These are phyloP conservation scores for Leptopterna dolabrata DNA, from an alignment of 2,888 invertebrate species.

Conservation along the genomic window DNA sequence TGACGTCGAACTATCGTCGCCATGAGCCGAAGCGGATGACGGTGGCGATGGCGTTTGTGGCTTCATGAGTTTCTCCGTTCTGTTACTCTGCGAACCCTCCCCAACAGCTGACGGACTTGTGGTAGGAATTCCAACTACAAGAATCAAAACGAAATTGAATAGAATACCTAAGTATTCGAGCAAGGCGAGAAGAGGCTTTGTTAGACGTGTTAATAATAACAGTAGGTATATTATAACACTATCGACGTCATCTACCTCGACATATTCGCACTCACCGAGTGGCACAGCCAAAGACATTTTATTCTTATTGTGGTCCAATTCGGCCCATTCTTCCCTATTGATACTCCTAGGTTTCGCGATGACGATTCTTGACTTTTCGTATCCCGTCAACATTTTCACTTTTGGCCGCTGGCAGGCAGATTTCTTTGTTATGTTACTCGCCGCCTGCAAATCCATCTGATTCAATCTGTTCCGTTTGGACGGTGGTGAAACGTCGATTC, in stretches of 20 bases:
- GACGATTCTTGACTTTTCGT: background rate
- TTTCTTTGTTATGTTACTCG: background rate
- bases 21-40: background rate
- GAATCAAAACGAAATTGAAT: too few relatives aligned
- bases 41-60: background rate
- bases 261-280: too few relatives aligned
- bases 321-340: background rate
- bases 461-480: background rate
- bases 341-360: background rate
- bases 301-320: background rate
- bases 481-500: background rate
- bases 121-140: too few relatives aligned
- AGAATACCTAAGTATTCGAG: too few relatives aligned
- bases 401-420: background rate
- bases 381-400: constrained; percentile 4
- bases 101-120: too few relatives aligned
- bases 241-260: too few relatives aligned
- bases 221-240: too few relatives aligned
- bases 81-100: too few relatives aligned
- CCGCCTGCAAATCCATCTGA: background rate
- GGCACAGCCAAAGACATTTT: background rate
- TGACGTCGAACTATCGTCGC: background rate
- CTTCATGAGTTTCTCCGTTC: too few relatives aligned
- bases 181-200: too few relatives aligned
- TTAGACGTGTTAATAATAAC: too few relatives aligned